Conservation (phyloP, 1,140 invertebrate genomes). For the Drosophila sp. region DNA sequence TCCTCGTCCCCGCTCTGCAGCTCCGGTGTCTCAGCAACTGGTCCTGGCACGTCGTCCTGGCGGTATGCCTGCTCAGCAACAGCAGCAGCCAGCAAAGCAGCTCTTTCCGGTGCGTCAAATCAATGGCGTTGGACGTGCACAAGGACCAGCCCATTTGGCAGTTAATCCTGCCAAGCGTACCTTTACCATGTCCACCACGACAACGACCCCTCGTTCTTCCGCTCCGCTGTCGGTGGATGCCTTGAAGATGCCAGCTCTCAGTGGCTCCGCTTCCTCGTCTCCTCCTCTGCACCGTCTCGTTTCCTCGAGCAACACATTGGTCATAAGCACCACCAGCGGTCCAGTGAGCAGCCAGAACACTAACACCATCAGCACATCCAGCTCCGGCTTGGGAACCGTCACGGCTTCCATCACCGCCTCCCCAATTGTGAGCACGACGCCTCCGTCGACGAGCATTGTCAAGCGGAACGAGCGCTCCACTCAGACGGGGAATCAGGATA, state of each 20-base stretch:
- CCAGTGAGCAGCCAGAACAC: not conserved
- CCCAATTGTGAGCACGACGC: slow-evolving; percentile 20
- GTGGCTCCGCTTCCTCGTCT: not conserved
- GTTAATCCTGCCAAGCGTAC: not conserved
- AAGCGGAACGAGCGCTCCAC: slow-evolving; percentile 39
- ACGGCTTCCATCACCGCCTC: slow-evolving; percentile 21
- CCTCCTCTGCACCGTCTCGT: slow-evolving; percentile 1
- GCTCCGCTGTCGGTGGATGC: not conserved
- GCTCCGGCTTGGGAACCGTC: not conserved
- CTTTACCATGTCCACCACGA: not conserved
- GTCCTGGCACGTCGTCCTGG: slow-evolving; percentile 23
- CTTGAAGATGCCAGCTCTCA: not conserved
- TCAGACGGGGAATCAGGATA: slow-evolving; percentile 41
- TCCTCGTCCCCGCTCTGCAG: slow-evolving; percentile 24
- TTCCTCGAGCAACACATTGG: slow-evolving; percentile 6
- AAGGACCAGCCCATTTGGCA: not conserved
- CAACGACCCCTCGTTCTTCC: not conserved
- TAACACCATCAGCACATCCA: slow-evolving; percentile 4
- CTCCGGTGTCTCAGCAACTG: slow-evolving; percentile 9
- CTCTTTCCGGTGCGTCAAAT: not conserved
- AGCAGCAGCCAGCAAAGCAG: not conserved
- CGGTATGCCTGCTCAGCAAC: not conserved
- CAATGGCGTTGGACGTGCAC: not conserved
- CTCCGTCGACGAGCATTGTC: not conserved
- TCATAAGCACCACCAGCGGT: slow-evolving; percentile 12